These are phyloP conservation scores for Carcinoscorpius rotundicauda DNA, from an alignment of 1,140 invertebrate species.

Conservation along the genomic window DNA sequence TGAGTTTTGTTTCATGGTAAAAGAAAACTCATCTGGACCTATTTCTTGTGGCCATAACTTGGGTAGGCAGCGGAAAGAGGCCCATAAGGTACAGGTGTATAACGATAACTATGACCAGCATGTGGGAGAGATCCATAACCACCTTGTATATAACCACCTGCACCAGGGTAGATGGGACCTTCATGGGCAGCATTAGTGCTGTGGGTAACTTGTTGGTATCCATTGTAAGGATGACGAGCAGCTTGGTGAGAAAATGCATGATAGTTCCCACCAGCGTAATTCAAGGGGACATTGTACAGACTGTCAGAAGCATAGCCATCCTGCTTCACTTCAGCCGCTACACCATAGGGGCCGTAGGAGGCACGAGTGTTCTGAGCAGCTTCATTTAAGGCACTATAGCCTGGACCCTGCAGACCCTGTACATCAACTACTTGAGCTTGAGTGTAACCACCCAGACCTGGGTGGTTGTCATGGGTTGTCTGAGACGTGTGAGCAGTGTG, in stretches of 20 bases:
- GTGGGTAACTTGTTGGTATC: not conserved
- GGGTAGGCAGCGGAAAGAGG: too few species aligned
- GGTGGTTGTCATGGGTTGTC: not conserved
- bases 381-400: not conserved
- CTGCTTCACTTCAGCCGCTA: not conserved
- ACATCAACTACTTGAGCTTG: not conserved
- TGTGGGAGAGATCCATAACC: too few species aligned
- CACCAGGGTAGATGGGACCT: not conserved
- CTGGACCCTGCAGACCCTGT: not conserved
- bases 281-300: not conserved
- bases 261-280: not conserved
- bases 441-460: not conserved
- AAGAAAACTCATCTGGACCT: too few species aligned
- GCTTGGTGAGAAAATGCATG: not conserved
- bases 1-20: too few species aligned
- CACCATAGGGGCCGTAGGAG: not conserved
- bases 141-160: too few species aligned
- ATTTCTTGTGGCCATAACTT: too few species aligned
- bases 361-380: not conserved
- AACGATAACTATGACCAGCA: too few species aligned
- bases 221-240: not conserved
- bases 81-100: too few species aligned
- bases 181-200: not conserved
- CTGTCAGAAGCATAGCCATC: not conserved
- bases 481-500: not conserved